Evolutionary conservation across 2,113 vertebrate species (phyloP).

Genomic region (Antennarius striatus): DNA sequence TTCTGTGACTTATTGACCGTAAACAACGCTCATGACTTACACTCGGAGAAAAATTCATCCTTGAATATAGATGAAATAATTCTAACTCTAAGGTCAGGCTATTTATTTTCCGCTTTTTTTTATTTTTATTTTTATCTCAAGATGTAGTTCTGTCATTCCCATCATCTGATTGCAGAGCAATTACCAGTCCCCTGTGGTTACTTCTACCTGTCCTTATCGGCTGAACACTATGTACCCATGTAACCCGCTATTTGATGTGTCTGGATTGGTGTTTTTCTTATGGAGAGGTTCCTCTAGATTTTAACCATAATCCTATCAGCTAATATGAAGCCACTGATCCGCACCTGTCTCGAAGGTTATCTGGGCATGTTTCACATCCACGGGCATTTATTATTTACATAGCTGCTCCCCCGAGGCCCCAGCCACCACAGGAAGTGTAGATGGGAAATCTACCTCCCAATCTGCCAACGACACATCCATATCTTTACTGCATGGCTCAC

Average conservation of each 20-base stretch:
- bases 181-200: constrained; percentile 55
- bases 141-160: constrained; percentile 46
- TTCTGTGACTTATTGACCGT: constrained; percentile 16
- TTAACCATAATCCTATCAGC: constrained; percentile 80
- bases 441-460: constrained; percentile 77
- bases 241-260: constrained; percentile 53
- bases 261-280: constrained; percentile 68
- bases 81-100: constrained; percentile 10
- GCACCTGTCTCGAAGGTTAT: constrained; percentile 81
- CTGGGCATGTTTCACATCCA: constrained; percentile 77
- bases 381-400: constrained; percentile 80
- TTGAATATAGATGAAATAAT: not conserved
- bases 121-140: constrained; percentile 37
- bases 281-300: constrained; percentile 75
- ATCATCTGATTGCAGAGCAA: constrained; percentile 58
- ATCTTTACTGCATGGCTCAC: constrained; percentile 75
- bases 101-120: constrained; percentile 30
- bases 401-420: constrained; percentile 68
- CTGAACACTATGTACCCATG: constrained; percentile 56
- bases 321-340: constrained; percentile 79
- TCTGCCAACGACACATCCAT: constrained; percentile 74
- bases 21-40: constrained; percentile 21
- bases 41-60: constrained; percentile 17
- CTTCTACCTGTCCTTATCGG: constrained; percentile 60
- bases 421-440: constrained; percentile 71